Base-by-base conservation (phyloP, 30 jellyfish, hydroid and myxozoan species). In the Pseudorhiza aurosa region DNA sequence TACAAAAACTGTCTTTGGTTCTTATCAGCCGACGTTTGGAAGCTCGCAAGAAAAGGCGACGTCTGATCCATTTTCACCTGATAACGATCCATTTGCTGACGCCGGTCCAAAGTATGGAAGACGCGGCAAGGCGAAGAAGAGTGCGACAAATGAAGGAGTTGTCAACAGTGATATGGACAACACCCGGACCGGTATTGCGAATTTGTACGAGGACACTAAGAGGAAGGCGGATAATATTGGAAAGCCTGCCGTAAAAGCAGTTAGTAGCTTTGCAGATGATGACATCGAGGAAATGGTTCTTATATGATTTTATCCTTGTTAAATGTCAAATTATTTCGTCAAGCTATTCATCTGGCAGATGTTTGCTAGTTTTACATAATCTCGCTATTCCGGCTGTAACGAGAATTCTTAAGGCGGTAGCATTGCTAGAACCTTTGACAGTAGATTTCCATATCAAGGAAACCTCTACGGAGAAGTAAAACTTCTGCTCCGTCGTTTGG, bases 211-310 rank as follows among this genome's bases (percentile, higher is more conserved):
- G 6, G 77, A 45, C 43, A 47, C 40, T 36, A 60, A 53, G 29
- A 77, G 25, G 39, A 77, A 77, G 30, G 81, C 56, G 2, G 63
- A 62, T 6, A n/a, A 27, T 43, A 6, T 10, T 3, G 53, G 50
- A 17, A 46, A 56, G 27, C n/a, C 47, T 30, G 79, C 79, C 2
- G 75, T 59, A 2, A 70, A 60, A 55, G 78, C 94, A 9, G 51
- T 88, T 17, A 82, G 71, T 58, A 81, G 78, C 62, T 68, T 81
- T 39, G 85, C 36, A 12, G 85, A 80, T 24, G 89, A 77, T 45
- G 91, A 87, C 58, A 57, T 87, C 28, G 96, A 87, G 37, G 96
- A 87, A 47, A 51, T 77, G 91, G 87, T 87, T 17, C 47, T 87
- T 45, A 68, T 76, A 15, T 87, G 17, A 31, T 18, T 18, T n/a